Evolutionary conservation across 2,888 invertebrate species (phyloP).

Genomic region (Arctia plantaginis): DNA sequence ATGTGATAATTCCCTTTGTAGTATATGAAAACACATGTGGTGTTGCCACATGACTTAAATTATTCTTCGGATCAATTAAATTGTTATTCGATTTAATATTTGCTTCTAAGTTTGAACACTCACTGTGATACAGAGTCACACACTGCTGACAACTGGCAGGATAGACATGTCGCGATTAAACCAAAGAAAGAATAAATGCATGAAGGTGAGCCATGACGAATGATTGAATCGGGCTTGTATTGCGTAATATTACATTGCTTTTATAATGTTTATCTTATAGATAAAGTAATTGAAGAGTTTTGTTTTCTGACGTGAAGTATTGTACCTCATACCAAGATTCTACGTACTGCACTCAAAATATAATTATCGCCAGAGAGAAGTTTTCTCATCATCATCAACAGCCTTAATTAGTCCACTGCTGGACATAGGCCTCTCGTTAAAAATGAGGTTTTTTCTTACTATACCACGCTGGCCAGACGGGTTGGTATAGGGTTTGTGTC

Average conservation of each 20-base stretch:
- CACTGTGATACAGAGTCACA: too few species aligned
- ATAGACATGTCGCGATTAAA: not conserved
- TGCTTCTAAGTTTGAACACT: conserved; percentile 5
- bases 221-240: not conserved
- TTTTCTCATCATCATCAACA: too few species aligned
- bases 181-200: not conserved
- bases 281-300: conserved; percentile 9
- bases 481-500: too few species aligned
- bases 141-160: conserved; percentile 4
- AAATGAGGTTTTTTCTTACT: too few species aligned
- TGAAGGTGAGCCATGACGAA: not conserved
- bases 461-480: too few species aligned
- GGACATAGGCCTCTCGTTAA: too few species aligned
- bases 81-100: conserved; percentile 16
- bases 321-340: not conserved
- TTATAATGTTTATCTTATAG: not conserved
- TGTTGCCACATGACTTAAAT: conserved; percentile 38
- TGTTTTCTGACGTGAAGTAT: conserved; percentile 6
- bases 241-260: not conserved
- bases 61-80: not conserved
- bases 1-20: conserved; percentile 73
- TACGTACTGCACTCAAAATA: not conserved
- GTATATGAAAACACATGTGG: conserved; percentile 83
- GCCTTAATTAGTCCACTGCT: too few species aligned
- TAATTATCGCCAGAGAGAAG: too few species aligned